These are phyloP conservation scores for Leptinotarsa peninsularis DNA, from an alignment of 2,888 invertebrate genomes.

Conservation along the genomic window DNA sequence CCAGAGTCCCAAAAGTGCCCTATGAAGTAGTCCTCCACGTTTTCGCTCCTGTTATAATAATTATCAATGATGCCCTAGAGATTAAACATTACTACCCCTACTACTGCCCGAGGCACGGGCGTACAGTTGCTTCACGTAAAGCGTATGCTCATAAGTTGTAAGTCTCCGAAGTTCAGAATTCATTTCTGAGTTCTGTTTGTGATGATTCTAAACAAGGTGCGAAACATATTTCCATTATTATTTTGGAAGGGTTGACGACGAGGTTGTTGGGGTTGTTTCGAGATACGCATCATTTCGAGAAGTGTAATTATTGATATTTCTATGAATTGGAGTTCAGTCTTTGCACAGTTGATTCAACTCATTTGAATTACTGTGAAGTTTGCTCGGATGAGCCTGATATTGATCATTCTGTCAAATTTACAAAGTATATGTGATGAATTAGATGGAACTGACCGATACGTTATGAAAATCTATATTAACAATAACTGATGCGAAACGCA, in stretches of 20 bases:
- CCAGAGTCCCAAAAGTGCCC: slow-evolving; percentile 63
- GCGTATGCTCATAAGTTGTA: slow-evolving; percentile 1
- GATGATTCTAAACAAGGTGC: slow-evolving; percentile 29
- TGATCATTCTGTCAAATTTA: too few species aligned
- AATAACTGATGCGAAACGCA: too few species aligned
- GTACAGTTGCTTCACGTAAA: slow-evolving; percentile 44
- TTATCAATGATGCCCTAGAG: slow-evolving; percentile 66
- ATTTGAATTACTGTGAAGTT: too few species aligned
- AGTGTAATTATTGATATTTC: too few species aligned
- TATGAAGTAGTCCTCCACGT: slow-evolving; percentile 58
- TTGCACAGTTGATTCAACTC: too few species aligned
- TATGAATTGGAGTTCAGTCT: too few species aligned
- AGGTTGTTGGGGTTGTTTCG: not conserved
- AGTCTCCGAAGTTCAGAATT: slow-evolving; percentile 18
- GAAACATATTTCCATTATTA: slow-evolving; percentile 21
- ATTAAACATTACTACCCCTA: slow-evolving; percentile 62
- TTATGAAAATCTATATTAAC: too few species aligned
- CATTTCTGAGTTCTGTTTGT: slow-evolving; percentile 29
- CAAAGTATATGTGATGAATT: too few species aligned
- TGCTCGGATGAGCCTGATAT: too few species aligned
- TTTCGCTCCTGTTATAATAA: slow-evolving; percentile 64
- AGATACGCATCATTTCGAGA: not conserved
- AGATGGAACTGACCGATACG: too few species aligned
- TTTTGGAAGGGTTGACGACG: slow-evolving; percentile 7
- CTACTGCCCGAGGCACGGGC: slow-evolving; percentile 41